Percentiles rank a stretch among this genome's conserved stretches.
Evolutionary conservation across 2,113 vertebrate genomes (phyloP).

Genomic region (Eulemur rufifrons): DNA sequence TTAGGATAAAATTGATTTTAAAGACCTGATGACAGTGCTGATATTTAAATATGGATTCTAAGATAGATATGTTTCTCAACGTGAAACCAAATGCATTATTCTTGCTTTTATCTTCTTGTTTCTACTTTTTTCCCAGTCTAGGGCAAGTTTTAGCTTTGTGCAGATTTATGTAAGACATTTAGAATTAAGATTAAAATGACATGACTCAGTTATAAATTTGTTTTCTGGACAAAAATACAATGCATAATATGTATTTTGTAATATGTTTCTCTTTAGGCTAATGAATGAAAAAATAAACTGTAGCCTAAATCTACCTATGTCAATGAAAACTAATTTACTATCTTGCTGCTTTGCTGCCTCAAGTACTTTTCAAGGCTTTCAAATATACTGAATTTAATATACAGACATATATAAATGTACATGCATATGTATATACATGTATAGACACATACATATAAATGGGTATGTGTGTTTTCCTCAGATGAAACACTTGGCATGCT

Average conservation of each 20-base stretch:
- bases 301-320: not conserved
- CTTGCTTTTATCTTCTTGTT: not conserved
- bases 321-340: not conserved
- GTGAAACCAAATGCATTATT: not conserved
- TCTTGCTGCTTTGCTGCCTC: not conserved
- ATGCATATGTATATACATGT: not conserved
- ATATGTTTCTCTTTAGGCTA: not conserved
- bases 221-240: conserved; percentile 24
- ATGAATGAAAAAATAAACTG: conserved; percentile 35
- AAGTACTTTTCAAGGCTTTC: conserved; percentile 5
- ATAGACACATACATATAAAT: not conserved
- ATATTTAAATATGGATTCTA: not conserved
- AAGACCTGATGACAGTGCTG: not conserved
- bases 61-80: not conserved
- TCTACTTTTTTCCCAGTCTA: not conserved
- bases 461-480: not conserved
- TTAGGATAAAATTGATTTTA: not conserved
- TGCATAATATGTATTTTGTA: not conserved
- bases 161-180: not conserved
- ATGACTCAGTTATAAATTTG: not conserved
- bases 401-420: not conserved
- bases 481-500: not conserved
- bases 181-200: conserved; percentile 27
- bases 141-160: not conserved
- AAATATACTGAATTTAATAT: not conserved